Base-by-base conservation (phyloP, 2,888 invertebrate genomes). In the Argynnis bischoffii region DNA sequence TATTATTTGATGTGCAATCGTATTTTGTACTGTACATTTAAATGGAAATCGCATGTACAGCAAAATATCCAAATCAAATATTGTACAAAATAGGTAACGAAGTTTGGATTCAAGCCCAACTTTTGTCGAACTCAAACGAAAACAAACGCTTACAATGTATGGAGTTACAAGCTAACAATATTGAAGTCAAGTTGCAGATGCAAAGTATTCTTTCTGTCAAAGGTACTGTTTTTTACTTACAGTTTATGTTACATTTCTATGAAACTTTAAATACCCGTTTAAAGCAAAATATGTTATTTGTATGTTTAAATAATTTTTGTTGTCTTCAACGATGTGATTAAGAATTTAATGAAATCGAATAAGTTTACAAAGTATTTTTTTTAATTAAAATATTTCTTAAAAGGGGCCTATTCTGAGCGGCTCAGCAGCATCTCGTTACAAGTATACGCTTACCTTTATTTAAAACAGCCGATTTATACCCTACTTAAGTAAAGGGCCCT, bases 91-190 rank as follows among this genome's bases (percentile, higher is more conserved):
- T 55, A 63, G 41, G 51, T 63, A 41, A 53, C 35, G 60, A 69
- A 60, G 31, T 67, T 71, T 72, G 67, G 69, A 60, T 51, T 64
- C 16, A 47, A 53, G 70, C 70, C 70, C 67, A 55, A 55, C 63
- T 63, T 63, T 57, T 65, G 67, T 67, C 63, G 70, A 67, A 59
- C 61, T 66, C 51, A 61, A 48, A 65, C 59, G 56, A 53, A 64
- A 66, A 68, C 63, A 59, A 67, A 69, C 55, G 64, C 53, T 63
- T 64, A 73, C 71, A 72, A 69, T 69, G 65, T 69, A 41, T 41
- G 35, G 11, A 67, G 69, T 59, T 65, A 51, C 63, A 54, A 26
- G 56, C 60, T 68, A 51, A 55, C 54, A 64, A 68, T 59, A 60
- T 60, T 66, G 54, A 60, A 51, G 6, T 60, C 31, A 35, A 60